Evolutionary conservation across 2,888 invertebrate species (phyloP).

Genomic region (Melanophora roralis): DNA sequence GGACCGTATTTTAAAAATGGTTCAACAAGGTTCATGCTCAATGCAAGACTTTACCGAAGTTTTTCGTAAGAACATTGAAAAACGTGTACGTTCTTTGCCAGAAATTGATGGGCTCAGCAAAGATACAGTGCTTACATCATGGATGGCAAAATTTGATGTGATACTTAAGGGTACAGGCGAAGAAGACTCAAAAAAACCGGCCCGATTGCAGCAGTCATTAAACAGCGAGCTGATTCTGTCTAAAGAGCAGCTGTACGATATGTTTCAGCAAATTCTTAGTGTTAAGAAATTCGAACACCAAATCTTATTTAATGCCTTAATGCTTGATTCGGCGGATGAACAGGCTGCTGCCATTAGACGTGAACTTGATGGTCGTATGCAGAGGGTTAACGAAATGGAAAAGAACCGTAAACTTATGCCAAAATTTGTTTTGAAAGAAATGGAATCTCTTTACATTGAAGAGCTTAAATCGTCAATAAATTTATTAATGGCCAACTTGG

Average conservation of each 20-base stretch:
- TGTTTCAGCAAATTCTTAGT: conserved; percentile 99
- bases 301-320: conserved; percentile 97
- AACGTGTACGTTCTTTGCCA: conserved; percentile 97
- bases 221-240: conserved; percentile 96
- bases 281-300: conserved; percentile 99
- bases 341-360: conserved; percentile 99
- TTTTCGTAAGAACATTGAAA: conserved; percentile 98
- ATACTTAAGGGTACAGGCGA: conserved; percentile 95
- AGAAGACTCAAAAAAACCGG: conserved; percentile 91
- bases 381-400: conserved; percentile 97
- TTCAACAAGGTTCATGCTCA: conserved; percentile 97
- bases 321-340: conserved; percentile 99
- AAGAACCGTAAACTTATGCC: conserved; percentile 98
- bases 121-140: conserved; percentile 98
- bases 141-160: conserved; percentile 99
- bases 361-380: conserved; percentile 98
- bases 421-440: conserved; percentile 99
- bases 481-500: conserved; percentile 98
- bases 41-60: conserved; percentile 99
- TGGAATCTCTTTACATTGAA: conserved; percentile 99
- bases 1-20: conserved; percentile 97
- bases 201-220: conserved; percentile 90
- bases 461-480: conserved; percentile 98
- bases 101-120: conserved; percentile 99
- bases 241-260: conserved; percentile 99